A percentile compares a stretch with the other conserved stretches of the same genome.
phyloP scores from a whole-genome alignment of 2,797 vertebrate species.

The Scolopax rusticola region DNA sequence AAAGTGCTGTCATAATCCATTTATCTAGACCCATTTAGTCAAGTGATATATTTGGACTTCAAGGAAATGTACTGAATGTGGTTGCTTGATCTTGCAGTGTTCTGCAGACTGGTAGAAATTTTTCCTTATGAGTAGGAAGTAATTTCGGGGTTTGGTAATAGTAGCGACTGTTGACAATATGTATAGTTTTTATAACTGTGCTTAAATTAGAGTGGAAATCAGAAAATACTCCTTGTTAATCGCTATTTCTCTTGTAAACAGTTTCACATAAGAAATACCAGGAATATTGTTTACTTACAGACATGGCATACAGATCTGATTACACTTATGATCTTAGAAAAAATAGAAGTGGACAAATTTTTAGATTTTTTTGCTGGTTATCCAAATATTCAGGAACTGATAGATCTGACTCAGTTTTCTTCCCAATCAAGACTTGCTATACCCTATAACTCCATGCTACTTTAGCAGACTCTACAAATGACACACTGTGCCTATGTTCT shows the following conservation, averaged over 20 bases:
- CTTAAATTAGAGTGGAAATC: neutral
- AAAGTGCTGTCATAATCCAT: slow-evolving; percentile 33
- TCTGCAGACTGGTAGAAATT: neutral
- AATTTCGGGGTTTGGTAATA: neutral
- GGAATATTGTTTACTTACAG: neutral
- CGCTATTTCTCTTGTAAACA: neutral
- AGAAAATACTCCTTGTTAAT: neutral
- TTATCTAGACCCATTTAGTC: neutral
- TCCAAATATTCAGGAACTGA: neutral
- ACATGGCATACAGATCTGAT: neutral
- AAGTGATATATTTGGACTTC: neutral
- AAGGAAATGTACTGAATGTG: neutral
- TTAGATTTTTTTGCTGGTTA: neutral
- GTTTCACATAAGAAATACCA: neutral
- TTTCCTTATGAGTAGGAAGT: neutral
- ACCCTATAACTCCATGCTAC: neutral
- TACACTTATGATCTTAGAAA: neutral
- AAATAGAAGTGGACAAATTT: neutral
- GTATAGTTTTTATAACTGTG: neutral
- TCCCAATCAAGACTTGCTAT: neutral
- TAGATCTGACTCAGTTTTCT: neutral
- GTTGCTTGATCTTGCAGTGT: neutral
- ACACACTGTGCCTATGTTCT: neutral
- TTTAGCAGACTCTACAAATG: neutral
- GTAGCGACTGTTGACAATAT: neutral